Evolutionary conservation across 53 echinoderm and acorn worm species (phyloP), one percentile per base, ranked within the genome.

Genomic region (Paracentrotus lividus): DNA sequence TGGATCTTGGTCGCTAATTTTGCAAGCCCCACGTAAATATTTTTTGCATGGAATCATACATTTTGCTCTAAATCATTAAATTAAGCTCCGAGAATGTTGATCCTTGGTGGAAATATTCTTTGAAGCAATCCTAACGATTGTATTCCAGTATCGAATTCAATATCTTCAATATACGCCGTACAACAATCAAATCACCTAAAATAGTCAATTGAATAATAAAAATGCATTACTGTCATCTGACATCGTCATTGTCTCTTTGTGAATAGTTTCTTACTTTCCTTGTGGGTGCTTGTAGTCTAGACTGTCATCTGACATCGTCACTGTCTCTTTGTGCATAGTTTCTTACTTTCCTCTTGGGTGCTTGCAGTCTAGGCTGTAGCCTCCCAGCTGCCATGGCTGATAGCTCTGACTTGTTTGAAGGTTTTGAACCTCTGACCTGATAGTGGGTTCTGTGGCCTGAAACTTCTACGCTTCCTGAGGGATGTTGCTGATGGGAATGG

Each of bases 341-440:
- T 36, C 92, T 55, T 15, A 92, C 43, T 78, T 58, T 92, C 32
- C 57, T 59, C 81, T 54, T 92, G 42, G 81, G 36, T 20, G 77
- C 40, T 16, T 78, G 92, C 26, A 54, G 57, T 45, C 81, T 78
- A 2, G 77, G 77, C 27, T 92, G 92, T 43, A 78, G 12, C 43
- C 23, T 77, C 10, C 92, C 92, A 14, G 92, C 92, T 0, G 84
- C 92, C 92, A 24, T 92, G 57, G 92, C 42, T 13, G 92, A 92
- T 33, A 78, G 58, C 56, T 78, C 32, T 24, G 57, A 81, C 18
- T 92, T 92, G 40, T 20, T 8, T 0, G 53, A 53, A 57, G 92
- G 92, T 57, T 27, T 77, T 77, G 92, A 92, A 57, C 78, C 57
- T 43, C 81, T 92, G 45, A 59, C 58, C 81, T 81, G 57, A 15